Percentiles rank a stretch among this genome's conserved stretches.
Evolutionary conservation across 2,888 invertebrate species (phyloP).

Genomic region (Sphaeridia pumilis): DNA sequence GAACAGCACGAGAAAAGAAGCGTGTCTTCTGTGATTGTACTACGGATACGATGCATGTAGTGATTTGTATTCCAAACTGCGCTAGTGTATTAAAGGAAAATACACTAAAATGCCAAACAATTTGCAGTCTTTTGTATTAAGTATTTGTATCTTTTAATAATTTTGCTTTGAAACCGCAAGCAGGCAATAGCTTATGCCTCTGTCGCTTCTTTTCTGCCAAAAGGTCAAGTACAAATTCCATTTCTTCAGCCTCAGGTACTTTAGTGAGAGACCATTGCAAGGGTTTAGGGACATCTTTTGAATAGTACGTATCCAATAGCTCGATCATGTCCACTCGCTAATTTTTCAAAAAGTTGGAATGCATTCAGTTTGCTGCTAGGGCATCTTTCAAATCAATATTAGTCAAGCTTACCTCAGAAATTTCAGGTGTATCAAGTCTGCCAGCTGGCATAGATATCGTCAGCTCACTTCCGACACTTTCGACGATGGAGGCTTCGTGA

Average conservation of each 20-base stretch:
- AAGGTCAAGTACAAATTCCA: neutral
- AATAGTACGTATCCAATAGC: constrained; percentile 7
- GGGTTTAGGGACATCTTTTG: constrained; percentile 3
- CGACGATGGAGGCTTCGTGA: too few relatives aligned
- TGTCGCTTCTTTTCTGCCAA: constrained; percentile 5
- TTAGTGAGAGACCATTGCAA: constrained; percentile 5
- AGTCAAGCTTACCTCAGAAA: too few relatives aligned
- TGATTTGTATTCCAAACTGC: neutral
- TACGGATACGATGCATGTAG: neutral
- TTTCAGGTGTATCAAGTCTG: too few relatives aligned
- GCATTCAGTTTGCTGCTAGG: too few relatives aligned
- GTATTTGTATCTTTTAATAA: neutral
- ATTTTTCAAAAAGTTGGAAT: too few relatives aligned
- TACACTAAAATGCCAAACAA: neutral
- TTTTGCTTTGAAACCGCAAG: neutral
- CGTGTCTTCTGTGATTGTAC: constrained; percentile 1
- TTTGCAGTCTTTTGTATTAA: neutral
- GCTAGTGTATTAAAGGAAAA: neutral
- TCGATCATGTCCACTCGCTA: too few relatives aligned
- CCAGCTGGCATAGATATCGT: too few relatives aligned
- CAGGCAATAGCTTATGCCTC: constrained; percentile 7
- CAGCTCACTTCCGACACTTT: too few relatives aligned
- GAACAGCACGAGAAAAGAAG: too few relatives aligned
- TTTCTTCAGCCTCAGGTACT: neutral
- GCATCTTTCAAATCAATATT: too few relatives aligned